Evolutionary conservation across 2,113 vertebrate species (phyloP).

Genomic region (Vulpes vulpes): DNA sequence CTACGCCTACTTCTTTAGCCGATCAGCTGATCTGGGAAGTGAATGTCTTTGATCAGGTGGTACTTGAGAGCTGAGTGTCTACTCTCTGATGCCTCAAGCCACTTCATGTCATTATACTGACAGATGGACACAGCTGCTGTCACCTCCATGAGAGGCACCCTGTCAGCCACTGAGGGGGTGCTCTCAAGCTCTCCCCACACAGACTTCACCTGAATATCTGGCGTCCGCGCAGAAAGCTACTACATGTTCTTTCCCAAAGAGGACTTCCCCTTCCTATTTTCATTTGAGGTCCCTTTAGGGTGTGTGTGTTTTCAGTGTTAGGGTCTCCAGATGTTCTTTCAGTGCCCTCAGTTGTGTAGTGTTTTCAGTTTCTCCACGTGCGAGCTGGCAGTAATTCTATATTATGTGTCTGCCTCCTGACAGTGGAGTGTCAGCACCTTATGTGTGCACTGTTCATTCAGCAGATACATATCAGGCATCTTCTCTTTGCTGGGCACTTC

Average conservation of each 20-base stretch:
- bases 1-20: background rate
- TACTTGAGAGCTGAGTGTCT: background rate
- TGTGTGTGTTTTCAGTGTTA: background rate
- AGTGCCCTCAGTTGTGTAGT: background rate
- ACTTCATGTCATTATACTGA: background rate
- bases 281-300: background rate
- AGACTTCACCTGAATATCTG: background rate
- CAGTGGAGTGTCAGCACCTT: background rate
- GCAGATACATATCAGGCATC: background rate
- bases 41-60: background rate
- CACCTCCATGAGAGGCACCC: background rate
- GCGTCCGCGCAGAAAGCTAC: background rate
- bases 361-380: background rate
- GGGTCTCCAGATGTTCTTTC: background rate
- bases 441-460: fast-evolving
- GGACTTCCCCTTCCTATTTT: background rate
- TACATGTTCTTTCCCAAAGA: background rate
- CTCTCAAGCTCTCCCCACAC: background rate
- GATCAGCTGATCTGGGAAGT: background rate
- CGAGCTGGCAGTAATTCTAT: background rate
- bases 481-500: background rate
- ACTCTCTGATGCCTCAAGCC: background rate
- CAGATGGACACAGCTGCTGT: background rate
- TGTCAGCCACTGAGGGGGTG: background rate
- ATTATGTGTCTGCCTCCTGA: background rate